Evolutionary conservation across 1,140 invertebrate species (phyloP).

Genomic region (Phymastichus coffea): DNA sequence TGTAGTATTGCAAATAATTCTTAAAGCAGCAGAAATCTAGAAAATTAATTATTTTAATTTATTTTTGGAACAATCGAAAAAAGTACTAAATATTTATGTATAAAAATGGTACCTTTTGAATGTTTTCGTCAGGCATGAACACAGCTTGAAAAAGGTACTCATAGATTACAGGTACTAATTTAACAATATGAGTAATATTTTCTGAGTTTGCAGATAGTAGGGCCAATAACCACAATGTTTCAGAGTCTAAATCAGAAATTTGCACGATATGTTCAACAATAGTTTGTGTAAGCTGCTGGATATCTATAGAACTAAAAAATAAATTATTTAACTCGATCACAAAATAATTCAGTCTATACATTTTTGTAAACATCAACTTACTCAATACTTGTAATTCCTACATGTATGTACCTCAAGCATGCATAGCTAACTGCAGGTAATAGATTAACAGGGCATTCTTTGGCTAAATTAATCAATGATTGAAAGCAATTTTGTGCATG

Average conservation of each 20-base stretch:
- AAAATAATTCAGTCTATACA: too few relatives aligned
- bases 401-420: constrained; percentile 37
- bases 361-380: constrained; percentile 29
- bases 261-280: constrained; percentile 22
- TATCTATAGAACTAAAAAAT: constrained; percentile 38
- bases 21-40: constrained; percentile 43
- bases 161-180: constrained; percentile 22
- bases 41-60: constrained; percentile 12
- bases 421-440: constrained; percentile 42
- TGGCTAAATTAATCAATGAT: constrained; percentile 40
- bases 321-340: too few relatives aligned
- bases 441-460: constrained; percentile 36
- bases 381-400: constrained; percentile 36
- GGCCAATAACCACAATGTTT: constrained; percentile 44
- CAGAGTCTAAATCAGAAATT: constrained; percentile 28
- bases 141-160: constrained; percentile 24
- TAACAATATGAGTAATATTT: constrained; percentile 30
- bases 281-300: constrained; percentile 32
- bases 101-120: constrained; percentile 25
- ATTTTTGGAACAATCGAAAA: not conserved
- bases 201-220: constrained; percentile 41
- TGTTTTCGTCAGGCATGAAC: constrained; percentile 15
- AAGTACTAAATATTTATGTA: constrained; percentile 13
- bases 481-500: constrained; percentile 43
- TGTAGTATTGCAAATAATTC: constrained; percentile 43